Base-by-base conservation (phyloP, 2,888 invertebrate genomes). In the Odontocolon sp. region DNA sequence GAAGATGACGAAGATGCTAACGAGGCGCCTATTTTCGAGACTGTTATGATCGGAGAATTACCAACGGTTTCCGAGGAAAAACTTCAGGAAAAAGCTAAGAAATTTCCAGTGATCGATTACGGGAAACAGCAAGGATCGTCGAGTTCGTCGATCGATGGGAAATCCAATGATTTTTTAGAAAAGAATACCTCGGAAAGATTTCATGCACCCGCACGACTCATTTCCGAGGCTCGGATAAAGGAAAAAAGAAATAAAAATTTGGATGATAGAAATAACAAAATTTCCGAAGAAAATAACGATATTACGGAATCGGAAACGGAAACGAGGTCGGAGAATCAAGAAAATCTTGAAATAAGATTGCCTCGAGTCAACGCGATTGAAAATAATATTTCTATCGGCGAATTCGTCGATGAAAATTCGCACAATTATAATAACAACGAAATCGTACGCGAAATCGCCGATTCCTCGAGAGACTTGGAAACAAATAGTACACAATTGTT, bases 1-100 rank as follows among this genome's bases (percentile, higher is more conserved):
- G 70, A 40, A 36, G 83, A 85, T 9, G 85, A 87, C 33, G 86
- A 89, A 64, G 87, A 88, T 67, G 84, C 84, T 4, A 85, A 88
- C 45, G 86, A 86, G 67, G 86, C 85, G 0, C 86, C 87, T 2
- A 88, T 86, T 31, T 87, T 87, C 36, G 87, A 88, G 69, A 83
- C 84, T 26, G 88, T 88, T 0, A 84, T 83, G 14, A 86, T 87
- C 47, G 87, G 86, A 11, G 87, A 87, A 77, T 54, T 88, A 42
- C 86, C 88, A 0, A 78, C 81, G 50, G 83, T 87, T 26, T 86
- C 86, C 8, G 83, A 85, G 16, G 82, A 85, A 42, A 83, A 87
- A 68, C 75, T 87, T 0, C 84, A 86, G 52, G 85, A 86, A 31
- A 87, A 88, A 47, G 84, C 85, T 0, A 88, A 87, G 54, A 87